These are phyloP conservation scores for Diadophis punctatus DNA, from an alignment of 2,113 vertebrate species.

Conservation along the genomic window DNA sequence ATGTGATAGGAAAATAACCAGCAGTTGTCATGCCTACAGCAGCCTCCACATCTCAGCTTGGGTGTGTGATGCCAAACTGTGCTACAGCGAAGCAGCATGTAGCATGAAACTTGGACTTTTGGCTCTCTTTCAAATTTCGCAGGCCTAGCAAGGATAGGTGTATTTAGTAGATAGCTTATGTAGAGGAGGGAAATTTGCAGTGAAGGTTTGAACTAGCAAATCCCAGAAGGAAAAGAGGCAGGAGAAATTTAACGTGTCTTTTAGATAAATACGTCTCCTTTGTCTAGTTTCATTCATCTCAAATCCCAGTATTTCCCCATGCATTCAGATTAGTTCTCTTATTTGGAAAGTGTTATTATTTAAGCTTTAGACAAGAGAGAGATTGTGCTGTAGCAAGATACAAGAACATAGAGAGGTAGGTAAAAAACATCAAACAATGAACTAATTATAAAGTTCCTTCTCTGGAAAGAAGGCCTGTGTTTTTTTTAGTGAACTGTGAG, in stretches of 20 bases:
- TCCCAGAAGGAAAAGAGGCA: background rate
- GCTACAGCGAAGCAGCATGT: background rate
- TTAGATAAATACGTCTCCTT: background rate
- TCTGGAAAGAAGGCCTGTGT: background rate
- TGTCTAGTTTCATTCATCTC: background rate
- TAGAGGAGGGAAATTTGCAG: background rate
- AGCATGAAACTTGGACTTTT: background rate
- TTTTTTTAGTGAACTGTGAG: background rate
- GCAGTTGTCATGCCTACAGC: background rate
- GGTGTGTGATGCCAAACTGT: background rate
- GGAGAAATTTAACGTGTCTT: background rate
- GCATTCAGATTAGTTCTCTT: background rate
- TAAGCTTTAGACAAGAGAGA: background rate
- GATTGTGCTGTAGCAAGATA: background rate
- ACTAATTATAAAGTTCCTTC: background rate
- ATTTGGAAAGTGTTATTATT: background rate
- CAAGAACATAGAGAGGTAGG: background rate
- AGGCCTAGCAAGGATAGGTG: background rate
- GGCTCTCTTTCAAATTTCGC: background rate
- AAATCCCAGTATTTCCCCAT: background rate
- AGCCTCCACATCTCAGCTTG: too few species aligned
- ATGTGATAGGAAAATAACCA: background rate
- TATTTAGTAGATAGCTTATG: background rate
- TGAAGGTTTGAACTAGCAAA: background rate
- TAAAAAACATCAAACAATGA: background rate